Base-by-base conservation (phyloP, 2,797 vertebrate genomes). In the Champsocephalus esox region DNA sequence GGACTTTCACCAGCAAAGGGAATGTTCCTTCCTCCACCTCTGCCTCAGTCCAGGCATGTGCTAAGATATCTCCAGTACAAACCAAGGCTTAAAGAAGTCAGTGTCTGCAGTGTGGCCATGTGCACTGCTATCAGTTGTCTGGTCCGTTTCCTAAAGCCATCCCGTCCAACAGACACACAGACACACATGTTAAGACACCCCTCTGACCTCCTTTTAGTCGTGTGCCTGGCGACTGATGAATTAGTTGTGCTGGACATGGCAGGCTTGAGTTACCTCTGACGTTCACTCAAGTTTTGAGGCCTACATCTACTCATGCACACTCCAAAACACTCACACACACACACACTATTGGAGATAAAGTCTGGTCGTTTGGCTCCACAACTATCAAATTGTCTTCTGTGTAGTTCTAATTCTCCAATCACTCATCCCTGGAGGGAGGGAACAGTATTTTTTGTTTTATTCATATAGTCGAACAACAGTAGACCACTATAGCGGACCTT, bases 151-250 rank as follows among this genome's bases (percentile, higher is more conserved):
- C 85, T 66, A 28, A 24, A 32, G 64, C 44, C 73, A 59, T 44
- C 65, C 52, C 58, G 24, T 56, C 65, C 11, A 21, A 75, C 5
- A 24, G 50, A 50, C 68, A 63, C n/a, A 38, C 51, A 65, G 34
- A 38, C 46, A 43, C 55, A 58, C 55, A 63, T 17, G 8, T 50
- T 58, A 28, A 73, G 32, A 44, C 8, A 14, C 43, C 56, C 70
- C 38, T n/a, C 32, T 75, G 87, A 88, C 87, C 84, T 59, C 50
- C 11, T 12, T 32, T 69, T 68, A 64, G 87, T 80, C 58, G 45
- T 14, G 70, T 85, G 87, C 63, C 75, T 86, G 69, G 43, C 75
- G 61, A 60, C 64, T 82, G 88, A 91, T 90, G 67, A 86, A 85
- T 83, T 64, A 57, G 54, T 59, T 66, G 32, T 62, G 61, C 71